Base-by-base conservation (phyloP, 2,113 vertebrate genomes). In the Amblyopsis rosae region DNA sequence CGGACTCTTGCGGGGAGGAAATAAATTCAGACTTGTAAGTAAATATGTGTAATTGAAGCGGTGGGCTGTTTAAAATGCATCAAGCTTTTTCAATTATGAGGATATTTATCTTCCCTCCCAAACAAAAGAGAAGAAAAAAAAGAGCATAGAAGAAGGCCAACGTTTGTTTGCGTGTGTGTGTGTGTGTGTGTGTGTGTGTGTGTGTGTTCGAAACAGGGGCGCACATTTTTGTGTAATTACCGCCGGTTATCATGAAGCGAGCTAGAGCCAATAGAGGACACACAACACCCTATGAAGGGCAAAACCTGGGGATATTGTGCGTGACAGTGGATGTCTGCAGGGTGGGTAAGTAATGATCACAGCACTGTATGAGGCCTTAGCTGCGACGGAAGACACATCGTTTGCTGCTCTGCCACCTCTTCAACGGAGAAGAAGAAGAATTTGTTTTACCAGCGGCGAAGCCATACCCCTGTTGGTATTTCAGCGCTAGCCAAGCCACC, bases 61-160 rank as follows among this genome's bases (percentile, higher is more conserved):
- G 85, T 81, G 88, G 86, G 91, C 88, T 90, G 90, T 87, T 88
- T 88, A 90, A 88, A 90, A 91, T 87, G 85, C 87, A 89, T 91
- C 86, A 89, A 72, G 64, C 70, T 75, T 76, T 90, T 85, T 89
- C 86, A 83, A 82, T 90, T 88, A 90, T 72, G 67, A 58, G 84
- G 81, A 89, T 85, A 92, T 92, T 90, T 87, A 90, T 92, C 89
- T 92, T 91, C 79, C 77, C 81, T 86, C 74, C 82, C 83, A 79
- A 89, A 90, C 81, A 88, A 87, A 86, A 89, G 86, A 75, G 84
- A 81, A 76, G 73, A 70, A 82, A 79, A 63, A 84, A 72, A 73
- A 73, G 77, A 78, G 57, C 32, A 73, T 48, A 65, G 59, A 59
- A 45, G 73, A 61, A 70, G 16, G 57, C 60, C 65, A 55, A 69